Conservation (phyloP, 2,113 vertebrate genomes). For the Phalacrocorax pelagicus region DNA sequence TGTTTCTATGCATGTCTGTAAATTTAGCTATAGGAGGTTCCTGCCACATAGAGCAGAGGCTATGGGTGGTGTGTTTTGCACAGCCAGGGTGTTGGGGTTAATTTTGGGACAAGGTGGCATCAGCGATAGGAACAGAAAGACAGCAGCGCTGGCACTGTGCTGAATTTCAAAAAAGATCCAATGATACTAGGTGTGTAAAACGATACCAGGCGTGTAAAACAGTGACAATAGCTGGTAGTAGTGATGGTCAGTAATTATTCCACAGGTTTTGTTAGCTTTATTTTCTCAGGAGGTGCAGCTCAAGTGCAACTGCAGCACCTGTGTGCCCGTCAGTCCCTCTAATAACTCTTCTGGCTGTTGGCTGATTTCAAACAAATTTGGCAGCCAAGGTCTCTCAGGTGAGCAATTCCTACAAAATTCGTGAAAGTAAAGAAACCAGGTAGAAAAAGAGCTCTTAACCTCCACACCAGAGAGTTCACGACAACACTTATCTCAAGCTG, state of each 20-base stretch:
- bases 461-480: accelerated
- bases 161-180: background rate
- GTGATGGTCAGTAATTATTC: background rate
- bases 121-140: slow-evolving; percentile 4
- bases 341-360: background rate
- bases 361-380: background rate
- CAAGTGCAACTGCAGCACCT: background rate
- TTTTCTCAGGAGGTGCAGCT: background rate
- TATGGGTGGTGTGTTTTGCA: background rate
- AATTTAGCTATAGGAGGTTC: background rate
- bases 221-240: background rate
- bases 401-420: background rate
- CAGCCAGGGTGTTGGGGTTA: background rate
- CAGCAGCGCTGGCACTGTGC: background rate
- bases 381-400: background rate
- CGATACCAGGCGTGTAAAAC: background rate
- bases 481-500: background rate
- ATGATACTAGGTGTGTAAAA: accelerated
- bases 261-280: background rate
- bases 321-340: background rate
- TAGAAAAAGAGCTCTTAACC: background rate
- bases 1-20: background rate
- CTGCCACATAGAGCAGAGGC: background rate
- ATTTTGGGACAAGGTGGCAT: background rate
- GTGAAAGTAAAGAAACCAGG: background rate